Conservation (phyloP, 2,888 invertebrate species). For the Drosophila affinis region DNA sequence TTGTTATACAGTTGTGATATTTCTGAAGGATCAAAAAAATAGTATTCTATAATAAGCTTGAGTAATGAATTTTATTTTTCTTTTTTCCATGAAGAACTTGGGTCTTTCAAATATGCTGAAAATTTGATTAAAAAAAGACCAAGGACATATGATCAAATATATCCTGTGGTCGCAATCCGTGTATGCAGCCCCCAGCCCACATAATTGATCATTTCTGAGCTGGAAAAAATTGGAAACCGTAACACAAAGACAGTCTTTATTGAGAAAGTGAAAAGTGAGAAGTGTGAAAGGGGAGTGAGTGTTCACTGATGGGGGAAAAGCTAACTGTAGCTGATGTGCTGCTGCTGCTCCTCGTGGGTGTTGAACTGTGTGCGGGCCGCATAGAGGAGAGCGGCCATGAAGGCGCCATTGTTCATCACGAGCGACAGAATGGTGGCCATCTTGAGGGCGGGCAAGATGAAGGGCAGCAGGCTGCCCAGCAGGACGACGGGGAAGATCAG, state of each 20-base stretch:
- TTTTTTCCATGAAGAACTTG: too few relatives aligned
- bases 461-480: constrained; percentile 88
- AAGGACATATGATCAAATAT: too few relatives aligned
- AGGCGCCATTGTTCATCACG: constrained; percentile 88
- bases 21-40: too few relatives aligned
- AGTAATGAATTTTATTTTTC: too few relatives aligned
- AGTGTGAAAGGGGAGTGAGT: constrained; percentile 36
- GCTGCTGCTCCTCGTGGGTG: constrained; percentile 76
- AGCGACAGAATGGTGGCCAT: constrained; percentile 87
- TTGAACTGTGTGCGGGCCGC: constrained; percentile 81
- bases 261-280: constrained; percentile 38
- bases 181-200: background rate
- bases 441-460: constrained; percentile 88
- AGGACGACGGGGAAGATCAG: constrained; percentile 87
- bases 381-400: constrained; percentile 85
- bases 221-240: constrained; percentile 25
- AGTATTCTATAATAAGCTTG: too few relatives aligned
- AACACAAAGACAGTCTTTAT: constrained; percentile 62
- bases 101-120: too few relatives aligned
- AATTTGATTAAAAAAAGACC: too few relatives aligned
- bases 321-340: constrained; percentile 79
- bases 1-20: too few relatives aligned
- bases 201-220: background rate
- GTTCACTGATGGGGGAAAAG: constrained; percentile 36
- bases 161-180: background rate